A percentile compares a stretch with the other conserved stretches of the same genome.
phyloP scores from a whole-genome alignment of 2,797 vertebrate genomes.

The Trichosurus vulpecula region DNA sequence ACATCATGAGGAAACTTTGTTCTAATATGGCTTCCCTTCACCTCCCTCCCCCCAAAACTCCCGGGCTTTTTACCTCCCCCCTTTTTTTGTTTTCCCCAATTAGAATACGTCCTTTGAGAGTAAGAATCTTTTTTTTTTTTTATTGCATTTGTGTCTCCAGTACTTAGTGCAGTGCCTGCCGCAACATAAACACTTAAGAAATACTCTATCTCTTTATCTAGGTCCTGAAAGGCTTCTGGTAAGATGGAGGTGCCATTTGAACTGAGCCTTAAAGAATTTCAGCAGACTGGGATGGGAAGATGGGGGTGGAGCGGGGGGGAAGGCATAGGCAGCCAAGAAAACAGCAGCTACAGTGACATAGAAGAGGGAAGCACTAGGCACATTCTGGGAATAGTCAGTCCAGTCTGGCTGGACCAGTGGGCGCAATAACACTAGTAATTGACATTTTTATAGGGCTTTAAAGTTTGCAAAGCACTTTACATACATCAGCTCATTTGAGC shows the following conservation, averaged over 20 bases:
- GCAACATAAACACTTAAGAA: neutral
- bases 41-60: neutral
- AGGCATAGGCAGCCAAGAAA: neutral
- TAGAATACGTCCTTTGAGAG: neutral
- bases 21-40: neutral
- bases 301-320: fast-evolving
- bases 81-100: neutral
- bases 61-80: neutral
- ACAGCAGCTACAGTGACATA: neutral
- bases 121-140: neutral
- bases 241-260: neutral
- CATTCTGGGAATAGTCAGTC: neutral
- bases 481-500: neutral
- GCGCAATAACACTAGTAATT: neutral
- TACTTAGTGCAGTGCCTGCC: neutral
- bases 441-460: constrained; percentile 6
- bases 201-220: neutral
- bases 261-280: neutral
- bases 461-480: neutral
- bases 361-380: neutral
- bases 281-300: neutral
- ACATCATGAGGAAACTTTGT: neutral
- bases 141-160: neutral
- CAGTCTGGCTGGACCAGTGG: neutral
- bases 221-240: neutral